These are phyloP conservation scores for Lissocephala sabroskyi DNA, from an alignment of 2,888 invertebrate genomes.

Conservation along the genomic window DNA sequence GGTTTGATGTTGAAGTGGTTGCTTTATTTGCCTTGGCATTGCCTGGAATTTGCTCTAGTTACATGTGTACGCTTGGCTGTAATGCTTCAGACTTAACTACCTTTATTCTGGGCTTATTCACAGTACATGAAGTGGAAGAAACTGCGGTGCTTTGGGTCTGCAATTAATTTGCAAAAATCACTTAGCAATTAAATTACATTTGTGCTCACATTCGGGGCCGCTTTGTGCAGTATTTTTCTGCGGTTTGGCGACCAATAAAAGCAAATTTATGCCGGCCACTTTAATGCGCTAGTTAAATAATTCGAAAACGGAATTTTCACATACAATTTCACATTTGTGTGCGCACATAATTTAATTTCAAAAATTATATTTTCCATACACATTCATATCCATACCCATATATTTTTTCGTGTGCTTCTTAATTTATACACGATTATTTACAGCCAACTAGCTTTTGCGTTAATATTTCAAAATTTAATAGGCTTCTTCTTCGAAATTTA, in stretches of 20 bases:
- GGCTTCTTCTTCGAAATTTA: too few relatives aligned
- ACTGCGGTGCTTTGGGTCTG: not conserved
- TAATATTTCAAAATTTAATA: too few relatives aligned
- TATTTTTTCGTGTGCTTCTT: conserved; percentile 5
- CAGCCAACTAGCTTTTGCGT: conserved; percentile 51
- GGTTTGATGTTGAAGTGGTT: not conserved
- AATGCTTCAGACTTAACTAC: not conserved
- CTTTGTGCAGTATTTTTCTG: not conserved
- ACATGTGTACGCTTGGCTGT: conserved; percentile 16
- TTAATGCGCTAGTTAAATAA: conserved; percentile 30
- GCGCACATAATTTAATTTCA: not conserved
- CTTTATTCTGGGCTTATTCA: conserved; percentile 1
- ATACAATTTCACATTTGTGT: too few relatives aligned
- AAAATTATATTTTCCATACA: not conserved
- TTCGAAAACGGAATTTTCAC: too few relatives aligned
- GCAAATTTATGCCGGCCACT: conserved; percentile 25
- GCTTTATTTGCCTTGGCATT: conserved; percentile 3
- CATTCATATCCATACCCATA: too few relatives aligned
- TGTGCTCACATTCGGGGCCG: not conserved
- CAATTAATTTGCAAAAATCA: not conserved
- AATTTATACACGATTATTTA: conserved; percentile 53
- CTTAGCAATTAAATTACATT: not conserved
- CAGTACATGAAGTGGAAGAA: not conserved
- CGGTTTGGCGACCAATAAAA: conserved; percentile 2
- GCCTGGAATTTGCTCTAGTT: conserved; percentile 31